Conservation (phyloP, 2,797 vertebrate species). For the Tokudaia muenninki region DNA sequence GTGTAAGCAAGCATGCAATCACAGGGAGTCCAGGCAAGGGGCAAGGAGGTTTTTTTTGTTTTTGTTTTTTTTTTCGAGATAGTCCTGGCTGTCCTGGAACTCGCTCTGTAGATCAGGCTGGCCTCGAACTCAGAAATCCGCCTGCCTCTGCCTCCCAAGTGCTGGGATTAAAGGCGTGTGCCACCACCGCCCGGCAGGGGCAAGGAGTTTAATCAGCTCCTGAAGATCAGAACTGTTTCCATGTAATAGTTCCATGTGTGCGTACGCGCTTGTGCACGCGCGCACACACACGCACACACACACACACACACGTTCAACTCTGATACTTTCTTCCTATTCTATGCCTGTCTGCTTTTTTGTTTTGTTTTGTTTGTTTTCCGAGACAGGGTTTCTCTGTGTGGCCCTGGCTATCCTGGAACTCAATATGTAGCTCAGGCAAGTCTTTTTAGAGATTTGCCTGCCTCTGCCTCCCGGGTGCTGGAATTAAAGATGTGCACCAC, state of each 20-base stretch:
- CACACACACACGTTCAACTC: neutral
- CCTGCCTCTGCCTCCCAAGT: too few species aligned
- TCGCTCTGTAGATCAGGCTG: too few species aligned
- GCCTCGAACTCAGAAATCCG: too few species aligned
- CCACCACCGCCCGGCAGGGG: too few species aligned
- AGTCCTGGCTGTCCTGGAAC: too few species aligned
- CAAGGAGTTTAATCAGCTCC: neutral
- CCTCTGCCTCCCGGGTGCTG: neutral
- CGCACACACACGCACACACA: neutral
- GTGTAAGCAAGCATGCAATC: neutral
- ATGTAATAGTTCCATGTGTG: neutral
- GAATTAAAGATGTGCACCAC: neutral
- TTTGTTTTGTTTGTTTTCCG: neutral
- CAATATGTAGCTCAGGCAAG: neutral
- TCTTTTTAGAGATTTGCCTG: neutral
- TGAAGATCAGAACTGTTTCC: conserved; percentile 3
- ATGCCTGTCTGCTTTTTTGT: neutral
- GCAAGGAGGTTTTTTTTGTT: too few species aligned
- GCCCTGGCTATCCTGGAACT: neutral
- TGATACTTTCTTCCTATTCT: conserved; percentile 27
- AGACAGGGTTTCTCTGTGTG: neutral
- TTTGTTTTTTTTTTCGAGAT: too few species aligned
- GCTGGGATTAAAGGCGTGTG: too few species aligned
- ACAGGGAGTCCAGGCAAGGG: neutral
- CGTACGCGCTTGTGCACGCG: too few species aligned